Percentiles rank a stretch among this genome's conserved stretches.
Evolutionary conservation across 1,140 invertebrate species (phyloP).

Genomic region (Chrysoperla carnea): DNA sequence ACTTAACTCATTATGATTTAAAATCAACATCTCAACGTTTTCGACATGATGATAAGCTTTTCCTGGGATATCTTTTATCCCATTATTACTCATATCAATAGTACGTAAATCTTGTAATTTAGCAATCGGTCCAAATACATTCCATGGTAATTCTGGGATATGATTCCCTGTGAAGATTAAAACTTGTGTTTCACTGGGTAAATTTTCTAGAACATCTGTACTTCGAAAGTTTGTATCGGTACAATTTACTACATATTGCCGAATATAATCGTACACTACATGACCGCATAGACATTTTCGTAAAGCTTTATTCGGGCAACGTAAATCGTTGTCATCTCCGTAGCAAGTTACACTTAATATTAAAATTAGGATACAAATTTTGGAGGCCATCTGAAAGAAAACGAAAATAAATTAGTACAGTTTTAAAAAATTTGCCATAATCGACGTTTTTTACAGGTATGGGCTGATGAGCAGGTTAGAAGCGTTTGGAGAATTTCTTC

Average conservation of each 20-base stretch:
- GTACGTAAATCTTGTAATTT: slow-evolving; percentile 37
- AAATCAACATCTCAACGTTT: slow-evolving; percentile 47
- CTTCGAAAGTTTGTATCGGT: slow-evolving; percentile 41
- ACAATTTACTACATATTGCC: slow-evolving; percentile 54
- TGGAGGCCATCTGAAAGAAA: no score
- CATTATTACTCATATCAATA: slow-evolving; percentile 62
- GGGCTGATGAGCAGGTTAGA: no score
- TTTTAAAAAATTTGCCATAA: no score
- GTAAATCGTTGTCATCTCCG: no score
- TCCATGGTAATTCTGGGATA: slow-evolving; percentile 43
- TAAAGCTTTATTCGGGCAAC: slow-evolving; percentile 8
- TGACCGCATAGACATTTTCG: slow-evolving; percentile 31
- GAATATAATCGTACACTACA: slow-evolving; percentile 27
- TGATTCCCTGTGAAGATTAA: slow-evolving; percentile 59
- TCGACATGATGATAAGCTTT: slow-evolving; percentile 60
- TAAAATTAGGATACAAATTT: no score
- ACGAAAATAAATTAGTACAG: slow-evolving; percentile 26
- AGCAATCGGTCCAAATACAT: slow-evolving; percentile 45
- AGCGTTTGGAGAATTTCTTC: no score
- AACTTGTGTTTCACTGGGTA: slow-evolving; percentile 48
- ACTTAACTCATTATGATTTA: slow-evolving; percentile 56
- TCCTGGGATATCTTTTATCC: slow-evolving; percentile 54
- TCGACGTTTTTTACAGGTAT: no score
- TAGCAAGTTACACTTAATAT: no score
- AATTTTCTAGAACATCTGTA: slow-evolving; percentile 33